Percentiles rank a stretch among this genome's conserved stretches.
Evolutionary conservation across 92 coral and sea anemone species (phyloP).

Genomic region (Anthopleura xanthogrammica): DNA sequence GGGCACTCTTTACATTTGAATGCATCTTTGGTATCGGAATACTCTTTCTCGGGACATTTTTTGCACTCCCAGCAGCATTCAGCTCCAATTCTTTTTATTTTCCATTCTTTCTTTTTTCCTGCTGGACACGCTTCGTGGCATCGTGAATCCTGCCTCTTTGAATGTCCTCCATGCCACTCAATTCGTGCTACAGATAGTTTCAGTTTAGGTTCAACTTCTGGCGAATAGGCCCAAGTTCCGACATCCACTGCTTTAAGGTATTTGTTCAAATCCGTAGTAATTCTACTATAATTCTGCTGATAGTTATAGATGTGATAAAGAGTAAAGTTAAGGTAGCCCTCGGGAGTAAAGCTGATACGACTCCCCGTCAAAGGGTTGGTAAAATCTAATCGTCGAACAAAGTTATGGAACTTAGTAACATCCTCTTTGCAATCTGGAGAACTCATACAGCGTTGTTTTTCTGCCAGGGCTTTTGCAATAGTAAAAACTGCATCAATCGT

Average conservation of each 20-base stretch:
- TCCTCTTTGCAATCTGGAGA: conserved; percentile 41
- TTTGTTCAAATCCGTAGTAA: conserved; percentile 37
- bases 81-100: conserved; percentile 39
- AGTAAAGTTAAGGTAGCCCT: conserved; percentile 52
- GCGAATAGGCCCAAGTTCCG: conserved; percentile 63
- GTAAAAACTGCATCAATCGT: conserved; percentile 81
- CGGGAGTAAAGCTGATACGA: conserved; percentile 61
- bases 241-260: conserved; percentile 53
- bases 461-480: conserved; percentile 60
- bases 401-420: conserved; percentile 34
- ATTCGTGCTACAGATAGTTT: conserved; percentile 39
- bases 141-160: conserved; percentile 54
- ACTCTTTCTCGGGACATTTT: conserved; percentile 56
- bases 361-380: conserved; percentile 71
- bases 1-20: conserved; percentile 67
- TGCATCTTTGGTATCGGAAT: conserved; percentile 62
- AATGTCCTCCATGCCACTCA: conserved; percentile 66
- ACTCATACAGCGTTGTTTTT: conserved; percentile 47
- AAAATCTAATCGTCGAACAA: conserved; percentile 56
- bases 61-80: conserved; percentile 95
- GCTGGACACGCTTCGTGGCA: conserved; percentile 76
- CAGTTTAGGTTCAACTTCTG: conserved; percentile 34
- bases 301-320: conserved; percentile 62
- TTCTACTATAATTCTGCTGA: conserved; percentile 54
- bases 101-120: conserved; percentile 50